Percentiles rank a stretch among this genome's conserved stretches.
phyloP scores from a whole-genome alignment of 2,113 vertebrate species.

The Osmerus eperlanus region DNA sequence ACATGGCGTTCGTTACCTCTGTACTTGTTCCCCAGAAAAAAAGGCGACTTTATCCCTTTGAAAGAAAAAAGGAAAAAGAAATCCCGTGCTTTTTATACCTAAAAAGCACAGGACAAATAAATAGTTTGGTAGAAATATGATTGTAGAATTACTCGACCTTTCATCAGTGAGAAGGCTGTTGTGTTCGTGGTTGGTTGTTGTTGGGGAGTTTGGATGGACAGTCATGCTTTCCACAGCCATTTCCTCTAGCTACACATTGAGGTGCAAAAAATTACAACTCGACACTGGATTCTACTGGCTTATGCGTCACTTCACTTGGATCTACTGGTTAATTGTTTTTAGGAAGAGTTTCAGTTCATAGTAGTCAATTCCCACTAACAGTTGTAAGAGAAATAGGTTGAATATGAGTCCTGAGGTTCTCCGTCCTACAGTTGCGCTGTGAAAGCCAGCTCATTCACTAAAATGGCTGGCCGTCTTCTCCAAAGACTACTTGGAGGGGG shows the following conservation, averaged over 20 bases:
- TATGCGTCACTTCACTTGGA: conserved; percentile 82
- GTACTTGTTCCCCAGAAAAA: conserved; percentile 76
- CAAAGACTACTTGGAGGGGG: conserved; percentile 41
- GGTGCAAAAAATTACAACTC: conserved; percentile 77
- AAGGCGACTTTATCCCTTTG: conserved; percentile 79
- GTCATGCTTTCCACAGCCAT: conserved; percentile 91
- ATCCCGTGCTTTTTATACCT: conserved; percentile 71
- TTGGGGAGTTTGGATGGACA: conserved; percentile 88
- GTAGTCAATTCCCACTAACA: conserved; percentile 77
- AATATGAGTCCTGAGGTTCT: conserved; percentile 78
- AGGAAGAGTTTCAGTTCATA: conserved; percentile 78
- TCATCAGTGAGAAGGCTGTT: conserved; percentile 88
- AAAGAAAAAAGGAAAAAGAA: conserved; percentile 70
- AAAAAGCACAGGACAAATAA: conserved; percentile 80
- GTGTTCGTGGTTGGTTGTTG: conserved; percentile 84
- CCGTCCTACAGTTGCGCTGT: conserved; percentile 80
- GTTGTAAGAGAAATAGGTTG: conserved; percentile 78
- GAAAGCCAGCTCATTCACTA: conserved; percentile 77
- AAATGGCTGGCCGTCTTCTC: conserved; percentile 77
- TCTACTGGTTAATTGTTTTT: conserved; percentile 75
- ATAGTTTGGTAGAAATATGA: conserved; percentile 81
- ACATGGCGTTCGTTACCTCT: conserved; percentile 80
- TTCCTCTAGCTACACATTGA: conserved; percentile 82
- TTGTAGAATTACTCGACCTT: conserved; percentile 88
- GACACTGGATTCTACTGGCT: conserved; percentile 75